Base-by-base conservation (phyloP, 2,797 vertebrate genomes). In the Coranthus polyacanthus region DNA sequence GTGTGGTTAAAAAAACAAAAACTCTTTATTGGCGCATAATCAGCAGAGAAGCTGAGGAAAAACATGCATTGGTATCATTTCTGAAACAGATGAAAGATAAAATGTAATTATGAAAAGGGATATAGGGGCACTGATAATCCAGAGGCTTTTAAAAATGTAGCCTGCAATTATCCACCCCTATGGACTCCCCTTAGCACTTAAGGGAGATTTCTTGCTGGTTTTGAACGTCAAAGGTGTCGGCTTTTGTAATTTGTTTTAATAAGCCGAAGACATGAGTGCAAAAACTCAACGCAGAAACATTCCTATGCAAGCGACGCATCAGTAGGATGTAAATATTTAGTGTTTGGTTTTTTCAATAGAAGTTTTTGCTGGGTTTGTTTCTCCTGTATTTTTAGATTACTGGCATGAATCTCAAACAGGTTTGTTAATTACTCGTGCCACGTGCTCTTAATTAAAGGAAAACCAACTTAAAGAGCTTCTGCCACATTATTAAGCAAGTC, bases 181-280 rank as follows among this genome's bases (percentile, higher is more conserved):
- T 36, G 9, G 6, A 36, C 39, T 45, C n/a, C n/a, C n/a, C n/a
- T n/a, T n/a, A n/a, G n/a, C n/a, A n/a, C n/a, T n/a, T n/a, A n/a
- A 59, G 20, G 38, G 37, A 41, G 12, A 36, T 26, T 34, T 7
- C 32, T 29, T 12, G 15, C 9, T 18, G 13, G 37, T 56, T 55
- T 29, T 34, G 10, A 57, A 59, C 21, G 37, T 41, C 51, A 29
- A 66, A 55, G 52, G 24, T 17, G n/a, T 10, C 44, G 24, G 4
- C 22, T 10, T 49, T 18, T 3, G 11, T 47, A 60, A 51, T 39
- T 12, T 45, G 68, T 21, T 32, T n/a, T 29, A 32, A 52, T 17
- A 26, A 10, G 29, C 17, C 20, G 37, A 55, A 74, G 21, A 64
- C 57, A 66, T 62, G 29, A 64, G 36, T 45, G 55, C 57, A 50